Conservation (phyloP, 2,113 vertebrate genomes). For the Hydrochoerus hydrochaeris region DNA sequence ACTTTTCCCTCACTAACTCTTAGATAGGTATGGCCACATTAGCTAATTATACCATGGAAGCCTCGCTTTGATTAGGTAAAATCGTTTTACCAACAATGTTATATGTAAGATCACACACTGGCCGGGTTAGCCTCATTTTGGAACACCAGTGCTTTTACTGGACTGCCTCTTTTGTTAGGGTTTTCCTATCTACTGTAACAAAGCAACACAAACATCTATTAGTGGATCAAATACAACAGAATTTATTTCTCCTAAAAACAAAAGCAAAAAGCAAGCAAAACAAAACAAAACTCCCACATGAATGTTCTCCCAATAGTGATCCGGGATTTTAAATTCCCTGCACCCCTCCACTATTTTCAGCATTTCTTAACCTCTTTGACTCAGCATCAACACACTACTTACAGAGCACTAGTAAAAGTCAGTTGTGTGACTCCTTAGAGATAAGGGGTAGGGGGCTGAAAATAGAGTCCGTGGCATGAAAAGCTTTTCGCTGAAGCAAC, state of each 20-base stretch:
- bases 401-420: neutral
- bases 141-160: neutral
- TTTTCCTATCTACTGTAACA: neutral
- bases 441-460: neutral
- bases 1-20: constrained; percentile 12
- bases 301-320: neutral
- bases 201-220: neutral
- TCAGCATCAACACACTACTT: neutral
- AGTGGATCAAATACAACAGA: neutral
- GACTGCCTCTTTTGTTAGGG: neutral
- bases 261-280: neutral
- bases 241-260: neutral
- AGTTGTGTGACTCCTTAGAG: neutral
- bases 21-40: neutral
- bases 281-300: neutral
- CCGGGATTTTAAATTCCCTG: neutral
- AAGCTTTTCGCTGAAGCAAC: neutral
- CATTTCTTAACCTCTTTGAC: neutral
- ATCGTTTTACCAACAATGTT: constrained; percentile 5
- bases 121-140: neutral
- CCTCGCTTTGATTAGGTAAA: neutral
- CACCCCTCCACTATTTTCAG: neutral
- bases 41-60: neutral
- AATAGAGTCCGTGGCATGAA: neutral
- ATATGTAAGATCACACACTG: neutral